Percentiles rank a stretch among this genome's conserved stretches.
Evolutionary conservation across 92 coral and sea anemone genomes (phyloP).

Genomic region (Bergia puertoricense): DNA sequence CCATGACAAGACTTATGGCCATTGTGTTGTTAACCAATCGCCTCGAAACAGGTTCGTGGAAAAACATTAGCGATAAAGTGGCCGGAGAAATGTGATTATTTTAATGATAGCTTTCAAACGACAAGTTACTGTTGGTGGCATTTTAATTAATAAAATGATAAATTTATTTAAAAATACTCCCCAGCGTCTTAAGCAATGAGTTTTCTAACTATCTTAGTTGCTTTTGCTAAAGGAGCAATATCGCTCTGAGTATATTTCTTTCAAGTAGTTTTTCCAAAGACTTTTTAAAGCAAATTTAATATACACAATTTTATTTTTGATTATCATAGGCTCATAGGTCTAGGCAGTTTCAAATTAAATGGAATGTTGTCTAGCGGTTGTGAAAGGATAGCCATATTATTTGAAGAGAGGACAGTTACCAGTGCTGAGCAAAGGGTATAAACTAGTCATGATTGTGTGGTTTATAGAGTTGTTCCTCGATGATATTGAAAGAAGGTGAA

Average conservation of each 20-base stretch:
- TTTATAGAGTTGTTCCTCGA: not conserved
- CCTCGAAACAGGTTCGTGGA: slow-evolving; percentile 14
- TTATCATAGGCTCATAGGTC: not conserved
- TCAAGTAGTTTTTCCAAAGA: not conserved
- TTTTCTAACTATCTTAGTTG: not conserved
- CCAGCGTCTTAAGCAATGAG: not conserved
- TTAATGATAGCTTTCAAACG: slow-evolving; percentile 35
- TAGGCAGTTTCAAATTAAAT: not conserved
- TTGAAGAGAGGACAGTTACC: not conserved
- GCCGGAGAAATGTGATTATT: slow-evolving; percentile 28
- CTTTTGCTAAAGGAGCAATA: not conserved
- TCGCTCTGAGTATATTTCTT: not conserved
- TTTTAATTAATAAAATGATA: slow-evolving; percentile 60
- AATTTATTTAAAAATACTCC: slow-evolving; percentile 48
- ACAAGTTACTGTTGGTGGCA: slow-evolving; percentile 47
- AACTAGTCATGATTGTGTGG: not conserved
- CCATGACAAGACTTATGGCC: slow-evolving; percentile 37
- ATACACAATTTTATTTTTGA: not conserved
- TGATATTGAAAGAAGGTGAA: not conserved
- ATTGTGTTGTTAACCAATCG: slow-evolving; percentile 48
- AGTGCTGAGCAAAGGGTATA: not conserved
- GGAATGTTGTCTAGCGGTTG: not conserved
- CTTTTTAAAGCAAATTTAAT: no score
- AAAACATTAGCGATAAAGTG: slow-evolving; percentile 14
- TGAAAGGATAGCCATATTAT: not conserved